Percentiles rank a stretch among this genome's conserved stretches.
phyloP scores from a whole-genome alignment of 2,797 vertebrate genomes.

The Phalloptychus januarius region DNA sequence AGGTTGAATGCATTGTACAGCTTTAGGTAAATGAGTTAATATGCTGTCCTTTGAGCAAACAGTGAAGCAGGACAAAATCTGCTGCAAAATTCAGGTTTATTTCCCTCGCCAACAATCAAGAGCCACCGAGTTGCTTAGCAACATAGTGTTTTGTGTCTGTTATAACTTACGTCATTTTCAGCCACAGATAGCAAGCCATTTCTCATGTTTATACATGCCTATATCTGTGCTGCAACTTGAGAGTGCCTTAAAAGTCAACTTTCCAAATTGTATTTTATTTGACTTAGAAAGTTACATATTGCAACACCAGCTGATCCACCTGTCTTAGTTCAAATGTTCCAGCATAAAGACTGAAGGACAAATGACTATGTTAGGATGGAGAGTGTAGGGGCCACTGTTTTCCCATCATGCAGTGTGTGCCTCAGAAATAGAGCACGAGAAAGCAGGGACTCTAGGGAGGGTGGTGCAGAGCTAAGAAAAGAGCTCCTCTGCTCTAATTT shows the following conservation, averaged over 20 bases:
- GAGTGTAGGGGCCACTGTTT: constrained; percentile 65
- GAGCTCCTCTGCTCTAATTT: constrained; percentile 83
- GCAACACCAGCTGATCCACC: neutral
- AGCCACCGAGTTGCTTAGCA: constrained; percentile 20
- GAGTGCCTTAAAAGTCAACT: neutral
- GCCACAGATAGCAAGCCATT: neutral
- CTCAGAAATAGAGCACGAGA: constrained; percentile 81
- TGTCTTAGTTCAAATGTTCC: neutral
- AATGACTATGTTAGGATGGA: constrained; percentile 37
- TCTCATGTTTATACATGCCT: constrained; percentile 4
- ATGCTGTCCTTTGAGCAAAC: neutral
- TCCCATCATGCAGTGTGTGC: constrained; percentile 75
- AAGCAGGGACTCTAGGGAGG: constrained; percentile 78
- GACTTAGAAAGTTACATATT: neutral
- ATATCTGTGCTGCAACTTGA: neutral
- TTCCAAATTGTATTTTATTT: neutral
- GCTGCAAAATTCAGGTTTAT: neutral
- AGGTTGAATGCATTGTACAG: neutral
- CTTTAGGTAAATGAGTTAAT: neutral
- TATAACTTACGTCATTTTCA: constrained; percentile 11
- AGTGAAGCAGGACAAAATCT: neutral
- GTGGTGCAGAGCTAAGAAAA: constrained; percentile 82
- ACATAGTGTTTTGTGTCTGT: constrained; percentile 10
- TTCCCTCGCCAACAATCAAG: constrained; percentile 8
- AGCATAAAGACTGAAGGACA: constrained; percentile 58